phyloP scores from a whole-genome alignment of 2,797 vertebrate genomes.

The Hippopotamyrus pictus region DNA sequence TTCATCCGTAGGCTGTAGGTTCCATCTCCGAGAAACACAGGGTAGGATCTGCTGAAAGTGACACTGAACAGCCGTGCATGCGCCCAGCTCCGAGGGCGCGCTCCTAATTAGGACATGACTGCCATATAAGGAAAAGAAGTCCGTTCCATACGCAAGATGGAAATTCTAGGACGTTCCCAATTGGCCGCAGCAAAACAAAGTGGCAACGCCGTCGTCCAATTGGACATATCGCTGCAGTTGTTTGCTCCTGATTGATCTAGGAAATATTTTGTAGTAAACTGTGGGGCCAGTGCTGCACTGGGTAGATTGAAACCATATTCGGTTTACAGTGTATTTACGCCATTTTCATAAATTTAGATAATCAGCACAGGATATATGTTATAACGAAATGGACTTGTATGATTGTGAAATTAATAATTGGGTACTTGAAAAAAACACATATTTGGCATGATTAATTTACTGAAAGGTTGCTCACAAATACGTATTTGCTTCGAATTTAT shows the following conservation, averaged over 20 bases:
- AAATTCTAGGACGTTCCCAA: slow-evolving; percentile 24
- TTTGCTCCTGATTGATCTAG: slow-evolving; percentile 42
- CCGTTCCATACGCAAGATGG: slow-evolving; percentile 23
- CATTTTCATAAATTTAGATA: background rate
- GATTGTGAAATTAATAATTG: background rate
- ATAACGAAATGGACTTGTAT: background rate
- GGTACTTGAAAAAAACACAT: background rate
- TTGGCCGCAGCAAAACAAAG: slow-evolving; percentile 45
- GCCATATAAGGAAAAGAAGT: slow-evolving; percentile 51
- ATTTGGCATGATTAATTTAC: background rate
- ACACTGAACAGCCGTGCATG: slow-evolving; percentile 51
- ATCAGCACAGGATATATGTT: background rate
- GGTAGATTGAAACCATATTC: background rate
- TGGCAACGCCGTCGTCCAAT: slow-evolving; percentile 42
- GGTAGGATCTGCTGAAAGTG: slow-evolving; percentile 60
- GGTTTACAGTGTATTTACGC: background rate
- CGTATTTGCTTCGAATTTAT: background rate
- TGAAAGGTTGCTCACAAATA: background rate
- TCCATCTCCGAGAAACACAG: slow-evolving; percentile 45
- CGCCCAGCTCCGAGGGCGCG: slow-evolving; percentile 33
- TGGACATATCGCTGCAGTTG: slow-evolving; percentile 34
- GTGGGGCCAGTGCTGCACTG: background rate
- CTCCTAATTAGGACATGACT: slow-evolving; percentile 49
- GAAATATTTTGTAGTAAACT: background rate
- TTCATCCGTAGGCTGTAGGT: slow-evolving; percentile 46